Evolutionary conservation across 1,140 invertebrate genomes (phyloP).

Genomic region (Microplitis demolitor): DNA sequence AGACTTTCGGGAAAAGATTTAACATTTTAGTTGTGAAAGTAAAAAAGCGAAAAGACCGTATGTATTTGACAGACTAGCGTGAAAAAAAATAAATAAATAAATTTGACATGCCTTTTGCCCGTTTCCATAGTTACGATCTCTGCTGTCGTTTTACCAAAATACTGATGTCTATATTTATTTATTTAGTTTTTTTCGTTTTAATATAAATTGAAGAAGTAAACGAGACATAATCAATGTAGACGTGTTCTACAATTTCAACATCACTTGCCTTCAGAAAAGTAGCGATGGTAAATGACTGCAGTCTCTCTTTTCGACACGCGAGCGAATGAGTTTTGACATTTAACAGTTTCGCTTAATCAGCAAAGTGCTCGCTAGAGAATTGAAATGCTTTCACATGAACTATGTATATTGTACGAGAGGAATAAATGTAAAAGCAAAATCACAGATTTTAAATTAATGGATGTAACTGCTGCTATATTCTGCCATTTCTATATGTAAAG

Average conservation of each 20-base stretch:
- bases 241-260: background rate
- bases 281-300: background rate
- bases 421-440: slow-evolving; percentile 26
- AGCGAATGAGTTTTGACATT: slow-evolving; percentile 10
- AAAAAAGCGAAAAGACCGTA: background rate
- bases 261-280: background rate
- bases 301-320: background rate
- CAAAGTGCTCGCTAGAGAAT: slow-evolving; percentile 26
- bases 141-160: background rate
- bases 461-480: background rate
- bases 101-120: background rate
- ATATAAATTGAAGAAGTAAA: background rate
- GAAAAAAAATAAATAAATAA: background rate
- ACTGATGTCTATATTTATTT: background rate
- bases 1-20: background rate
- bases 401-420: slow-evolving; percentile 1
- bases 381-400: background rate
- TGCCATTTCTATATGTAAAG: background rate
- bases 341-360: slow-evolving; percentile 29
- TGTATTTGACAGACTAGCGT: slow-evolving; percentile 11
- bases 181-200: background rate
- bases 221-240: background rate
- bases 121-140: background rate
- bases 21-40: background rate
- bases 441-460: slow-evolving; percentile 33